Percentiles rank a stretch among this genome's conserved stretches.
Evolutionary conservation across 2,113 vertebrate genomes (phyloP).

Genomic region (Burhinus oedicnemus): DNA sequence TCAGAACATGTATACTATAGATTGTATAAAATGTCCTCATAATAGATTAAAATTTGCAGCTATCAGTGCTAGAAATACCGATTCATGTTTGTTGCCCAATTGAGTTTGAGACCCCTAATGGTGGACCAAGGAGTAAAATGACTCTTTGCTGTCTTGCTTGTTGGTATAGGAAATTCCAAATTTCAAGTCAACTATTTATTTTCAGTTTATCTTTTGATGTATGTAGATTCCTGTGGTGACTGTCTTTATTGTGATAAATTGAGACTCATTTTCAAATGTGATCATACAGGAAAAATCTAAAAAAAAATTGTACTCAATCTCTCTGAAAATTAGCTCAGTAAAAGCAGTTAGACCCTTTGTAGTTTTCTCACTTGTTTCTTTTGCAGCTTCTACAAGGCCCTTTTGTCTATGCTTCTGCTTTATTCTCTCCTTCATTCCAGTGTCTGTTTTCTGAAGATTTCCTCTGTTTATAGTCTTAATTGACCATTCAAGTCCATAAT

Average conservation of each 20-base stretch:
- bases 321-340: not conserved
- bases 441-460: not conserved
- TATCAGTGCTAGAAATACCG: not conserved
- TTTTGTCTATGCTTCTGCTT: not conserved
- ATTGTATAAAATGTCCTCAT: not conserved
- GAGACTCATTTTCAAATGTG: not conserved
- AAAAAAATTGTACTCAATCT: not conserved
- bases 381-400: not conserved
- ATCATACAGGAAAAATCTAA: not conserved
- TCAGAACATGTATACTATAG: not conserved
- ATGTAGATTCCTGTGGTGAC: not conserved
- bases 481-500: not conserved
- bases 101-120: not conserved
- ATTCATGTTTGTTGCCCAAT: fast-evolving
- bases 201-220: not conserved
- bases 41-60: not conserved
- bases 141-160: not conserved
- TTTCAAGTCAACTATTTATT: not conserved
- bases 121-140: not conserved
- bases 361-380: not conserved
- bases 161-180: not conserved
- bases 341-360: not conserved
- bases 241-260: not conserved
- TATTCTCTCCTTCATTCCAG: not conserved
- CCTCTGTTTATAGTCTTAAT: not conserved